Conservation (phyloP, 2,113 vertebrate genomes). For the Rhadina sibilatrix region DNA sequence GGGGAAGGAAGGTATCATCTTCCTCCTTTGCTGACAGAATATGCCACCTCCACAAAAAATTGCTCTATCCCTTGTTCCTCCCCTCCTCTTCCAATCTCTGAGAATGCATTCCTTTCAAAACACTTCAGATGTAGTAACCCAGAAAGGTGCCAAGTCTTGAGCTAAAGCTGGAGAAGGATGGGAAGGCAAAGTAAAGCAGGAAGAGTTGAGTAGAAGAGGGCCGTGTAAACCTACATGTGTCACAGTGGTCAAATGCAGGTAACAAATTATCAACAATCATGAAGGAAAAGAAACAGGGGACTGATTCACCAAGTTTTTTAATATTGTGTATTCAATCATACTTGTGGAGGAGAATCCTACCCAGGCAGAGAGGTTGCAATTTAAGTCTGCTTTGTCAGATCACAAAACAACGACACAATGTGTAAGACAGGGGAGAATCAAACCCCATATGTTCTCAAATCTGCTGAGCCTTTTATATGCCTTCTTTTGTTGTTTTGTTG, state of each 20-base stretch:
- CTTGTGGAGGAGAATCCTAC: not conserved
- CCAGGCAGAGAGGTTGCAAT: not conserved
- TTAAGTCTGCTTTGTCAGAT: constrained; percentile 24
- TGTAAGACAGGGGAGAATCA: constrained; percentile 36
- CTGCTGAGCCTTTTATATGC: not conserved
- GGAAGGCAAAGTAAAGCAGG: not conserved
- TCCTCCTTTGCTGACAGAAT: not conserved
- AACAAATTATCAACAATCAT: not conserved
- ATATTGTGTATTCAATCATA: not conserved
- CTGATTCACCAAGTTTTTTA: not conserved
- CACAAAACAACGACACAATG: not conserved
- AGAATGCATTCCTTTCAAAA: not conserved
- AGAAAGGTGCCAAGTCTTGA: not conserved
- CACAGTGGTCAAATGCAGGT: not conserved
- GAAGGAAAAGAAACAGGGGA: not conserved
- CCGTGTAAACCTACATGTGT: not conserved
- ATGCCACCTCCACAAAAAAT: not conserved
- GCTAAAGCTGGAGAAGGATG: not conserved
- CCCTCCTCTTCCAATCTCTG: not conserved
- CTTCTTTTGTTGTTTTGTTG: not conserved
- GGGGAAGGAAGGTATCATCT: not conserved
- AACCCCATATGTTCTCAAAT: constrained; percentile 38
- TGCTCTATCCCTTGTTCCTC: not conserved
- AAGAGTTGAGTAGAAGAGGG: not conserved
- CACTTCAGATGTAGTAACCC: not conserved